A percentile compares a stretch with the other conserved stretches of the same genome.
Conservation (phyloP, 2,113 vertebrate genomes). For the Hirundichthys speculiger region DNA sequence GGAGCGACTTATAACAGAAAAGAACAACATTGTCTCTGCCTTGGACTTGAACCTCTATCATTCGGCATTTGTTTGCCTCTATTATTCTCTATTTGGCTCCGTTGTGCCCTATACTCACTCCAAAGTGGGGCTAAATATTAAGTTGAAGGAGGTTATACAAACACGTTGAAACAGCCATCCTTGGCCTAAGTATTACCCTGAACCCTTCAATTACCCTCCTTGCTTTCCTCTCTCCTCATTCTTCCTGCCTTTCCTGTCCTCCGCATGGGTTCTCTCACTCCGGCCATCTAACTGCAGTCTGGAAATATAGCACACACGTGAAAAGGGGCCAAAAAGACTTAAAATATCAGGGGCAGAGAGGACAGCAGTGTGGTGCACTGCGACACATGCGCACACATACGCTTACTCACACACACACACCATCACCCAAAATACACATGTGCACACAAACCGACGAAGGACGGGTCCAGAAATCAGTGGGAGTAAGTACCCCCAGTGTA, state of each 20-base stretch:
- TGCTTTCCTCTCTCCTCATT: conserved; percentile 77
- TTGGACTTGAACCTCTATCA: conserved; percentile 53
- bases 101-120: conserved; percentile 65
- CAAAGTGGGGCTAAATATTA: conserved; percentile 78
- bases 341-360: conserved; percentile 75
- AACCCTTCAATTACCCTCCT: conserved; percentile 82
- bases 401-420: conserved; percentile 26
- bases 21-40: conserved; percentile 59
- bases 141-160: conserved; percentile 82
- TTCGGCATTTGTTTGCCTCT: conserved; percentile 41
- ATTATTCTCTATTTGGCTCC: conserved; percentile 60
- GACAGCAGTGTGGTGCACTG: conserved; percentile 53
- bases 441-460: conserved; percentile 67
- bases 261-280: conserved; percentile 59
- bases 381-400: conserved; percentile 33
- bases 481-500: conserved; percentile 65
- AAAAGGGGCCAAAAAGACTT: conserved; percentile 65
- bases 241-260: conserved; percentile 66
- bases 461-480: conserved; percentile 69
- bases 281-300: conserved; percentile 66
- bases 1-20: conserved; percentile 22
- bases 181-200: conserved; percentile 80
- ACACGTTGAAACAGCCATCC: conserved; percentile 81
- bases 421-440: conserved; percentile 58
- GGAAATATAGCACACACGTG: conserved; percentile 68